Evolutionary conservation across 2,888 invertebrate species (phyloP).

Genomic region (Dynastes maya): DNA sequence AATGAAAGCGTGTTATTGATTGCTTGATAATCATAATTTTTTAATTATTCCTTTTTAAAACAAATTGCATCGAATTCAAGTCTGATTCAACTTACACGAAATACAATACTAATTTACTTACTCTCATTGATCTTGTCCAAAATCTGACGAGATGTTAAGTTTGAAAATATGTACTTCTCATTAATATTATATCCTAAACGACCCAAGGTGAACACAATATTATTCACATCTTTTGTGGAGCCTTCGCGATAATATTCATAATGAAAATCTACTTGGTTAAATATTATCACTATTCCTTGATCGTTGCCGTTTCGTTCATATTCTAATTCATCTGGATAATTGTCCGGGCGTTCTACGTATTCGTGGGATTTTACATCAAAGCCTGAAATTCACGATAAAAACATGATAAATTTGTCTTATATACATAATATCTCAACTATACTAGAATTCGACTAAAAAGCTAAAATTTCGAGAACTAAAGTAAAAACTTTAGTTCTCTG

Average conservation of each 20-base stretch:
- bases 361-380: slow-evolving; percentile 26
- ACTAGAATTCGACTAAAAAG: too few species aligned
- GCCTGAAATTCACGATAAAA: neutral
- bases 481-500: too few species aligned
- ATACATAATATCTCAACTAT: too few species aligned
- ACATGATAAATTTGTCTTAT: too few species aligned
- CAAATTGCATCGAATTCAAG: too few species aligned
- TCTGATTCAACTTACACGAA: too few species aligned
- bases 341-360: neutral
- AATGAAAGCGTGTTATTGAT: too few species aligned
- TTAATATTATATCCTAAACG: slow-evolving; percentile 64
- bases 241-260: slow-evolving; percentile 57
- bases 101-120: slow-evolving; percentile 1
- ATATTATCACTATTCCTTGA: slow-evolving; percentile 62
- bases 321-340: slow-evolving; percentile 55
- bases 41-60: too few species aligned
- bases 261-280: slow-evolving; percentile 57
- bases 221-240: slow-evolving; percentile 63
- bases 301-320: slow-evolving; percentile 61
- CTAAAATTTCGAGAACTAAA: too few species aligned
- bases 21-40: too few species aligned
- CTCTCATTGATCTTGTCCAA: slow-evolving; percentile 53
- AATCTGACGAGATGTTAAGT: slow-evolving; percentile 59
- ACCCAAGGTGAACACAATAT: slow-evolving; percentile 62
- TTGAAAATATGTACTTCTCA: slow-evolving; percentile 57